Conservation (phyloP, 2,888 invertebrate genomes). For the Cremastobaeus sp. region DNA sequence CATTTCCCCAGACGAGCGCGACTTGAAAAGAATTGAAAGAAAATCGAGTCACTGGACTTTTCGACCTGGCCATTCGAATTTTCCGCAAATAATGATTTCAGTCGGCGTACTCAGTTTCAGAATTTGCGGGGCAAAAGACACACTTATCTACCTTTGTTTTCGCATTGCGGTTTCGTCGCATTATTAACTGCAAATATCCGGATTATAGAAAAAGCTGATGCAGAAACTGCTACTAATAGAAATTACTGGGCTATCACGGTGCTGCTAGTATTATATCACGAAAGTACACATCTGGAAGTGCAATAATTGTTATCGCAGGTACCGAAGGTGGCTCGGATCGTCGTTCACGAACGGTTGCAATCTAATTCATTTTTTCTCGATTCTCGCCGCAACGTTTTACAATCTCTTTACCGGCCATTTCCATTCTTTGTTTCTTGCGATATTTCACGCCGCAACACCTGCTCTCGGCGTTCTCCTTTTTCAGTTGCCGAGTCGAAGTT, state of each 20-base stretch:
- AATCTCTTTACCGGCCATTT: conserved; percentile 26
- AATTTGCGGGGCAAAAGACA: too few species aligned
- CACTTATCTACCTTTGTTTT: too few species aligned
- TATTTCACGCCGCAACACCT: conserved; percentile 39
- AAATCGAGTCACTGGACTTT: conserved; percentile 45
- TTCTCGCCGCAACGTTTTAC: conserved; percentile 22
- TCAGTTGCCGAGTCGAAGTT: conserved; percentile 12
- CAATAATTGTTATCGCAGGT: conserved; percentile 9
- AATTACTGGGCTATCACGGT: too few species aligned
- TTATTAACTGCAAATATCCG: too few species aligned
- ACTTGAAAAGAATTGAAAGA: conserved; percentile 54
- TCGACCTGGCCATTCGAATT: conserved; percentile 25
- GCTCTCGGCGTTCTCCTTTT: conserved; percentile 14
- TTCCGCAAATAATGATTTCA: conserved; percentile 39
- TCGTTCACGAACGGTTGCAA: conserved; percentile 3
- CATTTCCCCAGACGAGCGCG: conserved; percentile 50
- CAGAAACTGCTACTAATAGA: too few species aligned
- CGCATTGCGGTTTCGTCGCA: too few species aligned
- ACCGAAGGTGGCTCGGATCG: conserved; percentile 2
- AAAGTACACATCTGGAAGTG: too few species aligned
- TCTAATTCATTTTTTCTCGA: conserved; percentile 33
- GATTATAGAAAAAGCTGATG: too few species aligned
- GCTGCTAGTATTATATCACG: too few species aligned
- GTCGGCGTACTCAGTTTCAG: background rate
- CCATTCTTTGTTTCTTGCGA: conserved; percentile 34